Percentiles rank a stretch among this genome's conserved stretches.
These are phyloP conservation scores for Congeria kusceri DNA, from an alignment of 2,888 invertebrate genomes.

Conservation along the genomic window DNA sequence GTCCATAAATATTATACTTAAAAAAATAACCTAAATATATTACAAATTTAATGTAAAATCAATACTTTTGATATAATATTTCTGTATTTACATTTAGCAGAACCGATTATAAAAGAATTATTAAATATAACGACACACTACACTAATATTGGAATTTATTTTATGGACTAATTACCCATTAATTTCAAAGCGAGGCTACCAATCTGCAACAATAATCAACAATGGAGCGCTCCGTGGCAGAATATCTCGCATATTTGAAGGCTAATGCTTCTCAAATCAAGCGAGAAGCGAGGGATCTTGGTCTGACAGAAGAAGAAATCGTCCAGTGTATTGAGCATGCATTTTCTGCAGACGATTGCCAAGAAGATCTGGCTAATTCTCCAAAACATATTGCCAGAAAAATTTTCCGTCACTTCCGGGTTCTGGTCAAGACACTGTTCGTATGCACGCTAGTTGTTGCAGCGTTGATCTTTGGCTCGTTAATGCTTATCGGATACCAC, in stretches of 20 bases:
- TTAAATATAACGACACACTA: background rate
- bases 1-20: slow-evolving; percentile 43
- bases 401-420: slow-evolving; percentile 62
- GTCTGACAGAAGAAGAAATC: slow-evolving; percentile 69
- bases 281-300: slow-evolving; percentile 67
- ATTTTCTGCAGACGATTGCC: slow-evolving; percentile 35
- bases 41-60: slow-evolving; percentile 1
- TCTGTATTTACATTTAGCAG: background rate
- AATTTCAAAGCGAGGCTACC: slow-evolving; percentile 51
- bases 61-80: background rate
- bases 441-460: slow-evolving; percentile 30
- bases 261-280: slow-evolving; percentile 68
- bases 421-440: slow-evolving; percentile 41
- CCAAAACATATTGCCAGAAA: slow-evolving; percentile 54
- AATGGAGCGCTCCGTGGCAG: slow-evolving; percentile 43
- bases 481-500: slow-evolving; percentile 30
- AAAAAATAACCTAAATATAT: background rate
- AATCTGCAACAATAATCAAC: slow-evolving; percentile 21
- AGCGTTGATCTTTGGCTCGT: background rate
- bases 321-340: slow-evolving; percentile 64
- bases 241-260: slow-evolving; percentile 63
- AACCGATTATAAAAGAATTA: background rate
- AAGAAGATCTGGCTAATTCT: slow-evolving; percentile 40
- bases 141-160: background rate
- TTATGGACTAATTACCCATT: slow-evolving; percentile 38